Conservation (phyloP, 2,797 vertebrate species). For the Linurgus olivaceus region DNA sequence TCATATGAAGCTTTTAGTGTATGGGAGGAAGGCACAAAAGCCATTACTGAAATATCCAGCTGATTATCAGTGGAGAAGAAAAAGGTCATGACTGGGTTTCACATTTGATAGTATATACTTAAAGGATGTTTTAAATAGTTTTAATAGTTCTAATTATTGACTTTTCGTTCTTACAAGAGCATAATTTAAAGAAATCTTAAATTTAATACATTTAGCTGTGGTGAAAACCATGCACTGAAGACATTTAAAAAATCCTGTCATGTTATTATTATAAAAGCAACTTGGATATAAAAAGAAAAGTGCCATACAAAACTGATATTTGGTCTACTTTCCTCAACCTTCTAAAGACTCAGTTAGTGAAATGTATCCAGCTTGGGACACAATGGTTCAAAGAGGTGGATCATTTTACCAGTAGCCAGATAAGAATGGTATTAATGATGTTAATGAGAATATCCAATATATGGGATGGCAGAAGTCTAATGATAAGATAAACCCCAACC, state of each 20-base stretch:
- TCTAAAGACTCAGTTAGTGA: not conserved
- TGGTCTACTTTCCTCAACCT: not conserved
- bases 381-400: not conserved
- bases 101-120: not conserved
- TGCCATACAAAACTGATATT: not conserved
- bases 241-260: not conserved
- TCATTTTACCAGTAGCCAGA: not conserved
- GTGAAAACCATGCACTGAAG: not conserved
- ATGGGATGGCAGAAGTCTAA: not conserved
- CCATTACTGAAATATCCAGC: not conserved
- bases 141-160: not conserved
- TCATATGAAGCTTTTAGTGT: not conserved
- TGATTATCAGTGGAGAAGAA: not conserved
- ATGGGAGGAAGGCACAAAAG: not conserved
- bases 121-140: not conserved
- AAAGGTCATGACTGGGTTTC: not conserved
- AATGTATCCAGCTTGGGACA: not conserved
- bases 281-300: not conserved
- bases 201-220: not conserved
- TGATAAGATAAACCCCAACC: not conserved
- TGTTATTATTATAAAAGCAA: not conserved
- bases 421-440: not conserved
- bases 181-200: not conserved
- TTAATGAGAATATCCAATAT: not conserved
- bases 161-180: not conserved